Percentiles rank a stretch among this genome's conserved stretches.
Conservation (phyloP, 1,140 invertebrate genomes). For the Drosophila melanogaster region DNA sequence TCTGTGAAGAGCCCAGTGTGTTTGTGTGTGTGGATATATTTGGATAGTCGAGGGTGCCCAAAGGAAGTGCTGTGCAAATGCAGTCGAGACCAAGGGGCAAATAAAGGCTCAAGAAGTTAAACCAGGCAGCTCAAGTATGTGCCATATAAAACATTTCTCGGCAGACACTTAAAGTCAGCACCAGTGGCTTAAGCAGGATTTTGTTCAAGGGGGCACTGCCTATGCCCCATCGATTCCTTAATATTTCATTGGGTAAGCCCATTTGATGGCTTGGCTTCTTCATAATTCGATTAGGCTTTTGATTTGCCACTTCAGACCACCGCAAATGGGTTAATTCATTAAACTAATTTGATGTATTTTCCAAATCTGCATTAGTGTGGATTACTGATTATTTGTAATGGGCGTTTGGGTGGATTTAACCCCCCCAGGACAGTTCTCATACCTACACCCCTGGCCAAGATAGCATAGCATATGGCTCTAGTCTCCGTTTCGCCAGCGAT, state of each 20-base stretch:
- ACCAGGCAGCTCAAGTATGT: slow-evolving; percentile 44
- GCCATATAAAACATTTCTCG: slow-evolving; percentile 45
- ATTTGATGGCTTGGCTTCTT: neutral
- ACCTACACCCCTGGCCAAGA: neutral
- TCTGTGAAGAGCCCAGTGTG: neutral
- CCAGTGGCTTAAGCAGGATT: slow-evolving; percentile 1
- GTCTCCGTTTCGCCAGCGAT: slow-evolving; percentile 40
- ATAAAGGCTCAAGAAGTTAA: slow-evolving; percentile 51
- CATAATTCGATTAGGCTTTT: neutral
- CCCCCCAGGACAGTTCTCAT: neutral
- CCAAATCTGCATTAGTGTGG: too few species aligned
- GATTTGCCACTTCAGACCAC: too few species aligned
- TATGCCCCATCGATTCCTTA: too few species aligned
- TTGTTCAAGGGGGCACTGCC: neutral
- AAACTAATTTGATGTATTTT: too few species aligned
- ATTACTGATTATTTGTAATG: too few species aligned
- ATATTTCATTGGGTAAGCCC: neutral
- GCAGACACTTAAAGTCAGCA: slow-evolving; percentile 2
- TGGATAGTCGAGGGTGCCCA: neutral
- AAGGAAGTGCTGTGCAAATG: slow-evolving; percentile 32
- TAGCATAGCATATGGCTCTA: slow-evolving; percentile 8
- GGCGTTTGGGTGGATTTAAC: neutral
- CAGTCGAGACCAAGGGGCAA: slow-evolving; percentile 36
- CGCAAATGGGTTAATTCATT: too few species aligned
- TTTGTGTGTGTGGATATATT: slow-evolving; percentile 3